phyloP scores from a whole-genome alignment of 2,888 invertebrate genomes.

The Zaprionus lineosus region DNA sequence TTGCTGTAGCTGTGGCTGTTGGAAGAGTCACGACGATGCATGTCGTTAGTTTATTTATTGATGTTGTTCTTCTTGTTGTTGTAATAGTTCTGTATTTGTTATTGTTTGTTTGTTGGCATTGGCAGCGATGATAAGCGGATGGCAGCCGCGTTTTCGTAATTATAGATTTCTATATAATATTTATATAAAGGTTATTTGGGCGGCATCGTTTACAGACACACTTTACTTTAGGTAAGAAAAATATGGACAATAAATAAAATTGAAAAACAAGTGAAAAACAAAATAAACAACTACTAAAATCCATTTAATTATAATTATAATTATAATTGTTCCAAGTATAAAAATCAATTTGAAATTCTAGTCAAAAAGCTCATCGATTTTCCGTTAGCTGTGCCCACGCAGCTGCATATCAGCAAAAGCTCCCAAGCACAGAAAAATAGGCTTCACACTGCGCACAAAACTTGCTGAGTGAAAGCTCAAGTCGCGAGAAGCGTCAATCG shows the following conservation, averaged over 20 bases:
- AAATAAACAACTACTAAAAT: too few species aligned
- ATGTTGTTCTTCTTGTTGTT: conserved; percentile 18
- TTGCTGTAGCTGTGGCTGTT: background rate
- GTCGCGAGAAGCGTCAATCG: conserved; percentile 6
- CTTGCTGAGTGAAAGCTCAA: conserved; percentile 55
- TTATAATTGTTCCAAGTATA: too few species aligned
- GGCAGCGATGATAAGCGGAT: conserved; percentile 58
- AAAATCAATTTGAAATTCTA: too few species aligned
- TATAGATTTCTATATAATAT: conserved; percentile 35
- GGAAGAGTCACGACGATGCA: conserved; percentile 23
- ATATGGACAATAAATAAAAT: conserved; percentile 19
- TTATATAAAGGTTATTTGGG: conserved; percentile 62
- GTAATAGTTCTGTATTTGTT: too few species aligned
- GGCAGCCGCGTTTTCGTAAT: conserved; percentile 47
- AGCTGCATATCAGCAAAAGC: conserved; percentile 30
- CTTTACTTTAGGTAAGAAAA: too few species aligned
- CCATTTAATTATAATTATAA: too few species aligned
- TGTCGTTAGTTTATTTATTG: background rate
- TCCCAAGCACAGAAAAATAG: conserved; percentile 28
- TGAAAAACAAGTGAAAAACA: conserved; percentile 16
- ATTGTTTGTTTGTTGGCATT: conserved; percentile 54
- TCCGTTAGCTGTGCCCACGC: conserved; percentile 23
- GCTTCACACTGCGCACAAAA: conserved; percentile 31
- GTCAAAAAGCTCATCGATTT: too few species aligned
- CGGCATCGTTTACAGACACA: conserved; percentile 43